phyloP scores from a whole-genome alignment of 2,888 invertebrate species.

The Lysandra coridon region DNA sequence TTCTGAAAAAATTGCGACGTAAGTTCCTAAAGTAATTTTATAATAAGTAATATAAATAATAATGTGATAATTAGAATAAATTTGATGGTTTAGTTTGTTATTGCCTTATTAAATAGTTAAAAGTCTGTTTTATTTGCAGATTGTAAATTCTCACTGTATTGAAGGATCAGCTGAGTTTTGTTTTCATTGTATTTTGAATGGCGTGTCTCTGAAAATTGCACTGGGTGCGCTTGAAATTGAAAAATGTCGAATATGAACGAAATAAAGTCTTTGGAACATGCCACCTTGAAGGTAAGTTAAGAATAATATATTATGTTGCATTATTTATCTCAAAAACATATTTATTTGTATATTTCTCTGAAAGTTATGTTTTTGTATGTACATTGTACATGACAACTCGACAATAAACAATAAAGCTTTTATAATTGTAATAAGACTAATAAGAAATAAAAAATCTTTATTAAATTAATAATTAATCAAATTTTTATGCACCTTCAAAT shows the following conservation, averaged over 20 bases:
- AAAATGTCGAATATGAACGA: conserved; percentile 86
- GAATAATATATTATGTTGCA: neutral
- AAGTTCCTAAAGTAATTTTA: neutral
- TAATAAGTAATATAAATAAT: neutral
- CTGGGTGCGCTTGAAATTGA: conserved; percentile 31
- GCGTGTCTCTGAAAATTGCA: conserved; percentile 38
- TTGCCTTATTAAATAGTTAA: neutral
- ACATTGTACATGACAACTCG: neutral
- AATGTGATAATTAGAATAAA: neutral
- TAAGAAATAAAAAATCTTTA: too few species aligned
- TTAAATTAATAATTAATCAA: too few species aligned
- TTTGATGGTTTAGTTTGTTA: too few species aligned
- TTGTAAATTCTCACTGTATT: conserved; percentile 1
- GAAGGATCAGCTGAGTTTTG: conserved; percentile 75
- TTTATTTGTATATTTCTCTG: neutral
- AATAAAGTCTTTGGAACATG: conserved; percentile 96
- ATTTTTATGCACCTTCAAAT: too few species aligned
- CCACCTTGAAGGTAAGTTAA: conserved; percentile 90
- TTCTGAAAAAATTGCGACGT: neutral
- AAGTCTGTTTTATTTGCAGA: neutral
- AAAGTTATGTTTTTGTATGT: neutral
- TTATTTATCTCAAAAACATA: neutral
- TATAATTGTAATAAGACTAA: neutral
- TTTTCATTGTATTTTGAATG: conserved; percentile 56
- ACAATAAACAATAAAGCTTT: neutral